Percentiles rank a stretch among this genome's conserved stretches.
phyloP scores from a whole-genome alignment of 2,113 vertebrate genomes.

The Cisticola juncidis region DNA sequence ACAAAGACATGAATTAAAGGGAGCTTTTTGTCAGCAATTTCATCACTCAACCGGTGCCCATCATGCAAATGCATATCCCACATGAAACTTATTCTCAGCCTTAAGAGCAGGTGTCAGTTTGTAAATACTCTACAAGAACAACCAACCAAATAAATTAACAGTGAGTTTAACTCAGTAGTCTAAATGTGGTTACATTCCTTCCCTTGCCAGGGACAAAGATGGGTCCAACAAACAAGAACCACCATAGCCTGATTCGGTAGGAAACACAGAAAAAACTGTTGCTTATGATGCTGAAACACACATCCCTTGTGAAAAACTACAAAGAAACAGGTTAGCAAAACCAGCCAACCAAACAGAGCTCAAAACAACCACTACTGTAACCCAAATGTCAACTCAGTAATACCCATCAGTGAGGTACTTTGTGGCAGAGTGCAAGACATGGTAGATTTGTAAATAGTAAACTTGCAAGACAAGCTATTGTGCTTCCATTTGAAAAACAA shows the following conservation, averaged over 20 bases:
- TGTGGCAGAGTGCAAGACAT: neutral
- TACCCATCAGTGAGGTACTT: neutral
- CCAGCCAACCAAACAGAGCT: neutral
- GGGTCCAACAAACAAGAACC: neutral
- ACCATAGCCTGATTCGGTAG: neutral
- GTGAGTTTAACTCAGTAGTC: neutral
- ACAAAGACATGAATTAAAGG: neutral
- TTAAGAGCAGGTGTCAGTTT: neutral
- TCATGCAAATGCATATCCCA: accelerated
- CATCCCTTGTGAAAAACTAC: neutral
- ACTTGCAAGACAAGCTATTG: neutral
- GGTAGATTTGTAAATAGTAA: neutral
- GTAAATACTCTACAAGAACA: neutral
- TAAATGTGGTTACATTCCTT: neutral
- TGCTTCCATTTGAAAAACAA: neutral
- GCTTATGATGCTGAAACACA: neutral
- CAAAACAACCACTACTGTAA: neutral
- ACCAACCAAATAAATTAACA: neutral
- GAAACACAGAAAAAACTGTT: neutral
- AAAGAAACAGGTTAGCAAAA: neutral
- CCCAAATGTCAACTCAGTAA: neutral
- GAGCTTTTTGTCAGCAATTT: neutral
- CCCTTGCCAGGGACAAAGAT: neutral
- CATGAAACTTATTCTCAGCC: neutral
- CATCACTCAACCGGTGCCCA: neutral